These are phyloP conservation scores for Gracilinanus agilis DNA, from an alignment of 2,113 vertebrate species.

Conservation along the genomic window DNA sequence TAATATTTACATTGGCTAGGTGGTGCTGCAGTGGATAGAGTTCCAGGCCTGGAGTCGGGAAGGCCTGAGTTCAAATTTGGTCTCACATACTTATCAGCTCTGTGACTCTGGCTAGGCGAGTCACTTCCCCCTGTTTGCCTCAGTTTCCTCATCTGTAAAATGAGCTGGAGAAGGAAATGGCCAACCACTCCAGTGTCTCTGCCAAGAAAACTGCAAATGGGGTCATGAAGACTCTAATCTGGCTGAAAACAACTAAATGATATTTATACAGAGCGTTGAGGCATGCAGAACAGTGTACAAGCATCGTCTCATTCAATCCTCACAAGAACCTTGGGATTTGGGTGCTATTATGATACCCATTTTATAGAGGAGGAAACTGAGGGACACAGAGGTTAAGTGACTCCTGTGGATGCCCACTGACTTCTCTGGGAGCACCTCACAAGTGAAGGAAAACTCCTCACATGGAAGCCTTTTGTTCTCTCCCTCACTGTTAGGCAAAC, in stretches of 20 bases:
- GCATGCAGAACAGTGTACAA: background rate
- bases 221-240: background rate
- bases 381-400: background rate
- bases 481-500: background rate
- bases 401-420: constrained; percentile 22
- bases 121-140: background rate
- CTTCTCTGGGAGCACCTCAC: constrained; percentile 37
- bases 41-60: background rate
- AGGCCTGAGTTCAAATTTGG: background rate
- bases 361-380: background rate
- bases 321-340: background rate
- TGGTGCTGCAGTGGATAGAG: background rate
- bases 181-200: background rate
- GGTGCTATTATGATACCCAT: background rate
- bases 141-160: background rate
- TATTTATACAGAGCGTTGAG: background rate
- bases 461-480: constrained; percentile 17
- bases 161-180: background rate
- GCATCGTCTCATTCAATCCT: background rate
- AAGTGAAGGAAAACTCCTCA: constrained; percentile 40
- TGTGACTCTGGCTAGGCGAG: background rate
- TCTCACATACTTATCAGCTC: background rate
- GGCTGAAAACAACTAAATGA: background rate
- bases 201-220: background rate
- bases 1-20: background rate